phyloP scores from a whole-genome alignment of 2,888 invertebrate genomes.

The Lithophane leautieri region DNA sequence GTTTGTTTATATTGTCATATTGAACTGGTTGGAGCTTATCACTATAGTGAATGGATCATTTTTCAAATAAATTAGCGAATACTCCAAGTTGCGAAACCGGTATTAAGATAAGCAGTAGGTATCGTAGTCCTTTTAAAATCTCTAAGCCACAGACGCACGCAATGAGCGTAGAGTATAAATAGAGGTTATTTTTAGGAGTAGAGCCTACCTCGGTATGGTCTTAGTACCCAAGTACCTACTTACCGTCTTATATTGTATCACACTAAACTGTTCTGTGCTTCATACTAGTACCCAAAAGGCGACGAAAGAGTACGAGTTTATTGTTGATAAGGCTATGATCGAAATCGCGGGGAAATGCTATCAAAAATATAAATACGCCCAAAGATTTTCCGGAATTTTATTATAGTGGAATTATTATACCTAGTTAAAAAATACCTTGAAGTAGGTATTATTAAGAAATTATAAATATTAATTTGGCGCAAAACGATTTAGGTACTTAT shows the following conservation, averaged over 20 bases:
- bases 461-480: not conserved
- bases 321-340: not conserved
- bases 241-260: not conserved
- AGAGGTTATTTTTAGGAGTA: conserved; percentile 12
- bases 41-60: not conserved
- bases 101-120: conserved; percentile 27
- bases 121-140: conserved; percentile 29
- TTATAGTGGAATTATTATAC: not conserved
- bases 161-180: not conserved
- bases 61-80: not conserved
- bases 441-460: not conserved
- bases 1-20: not conserved
- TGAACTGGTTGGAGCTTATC: not conserved
- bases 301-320: no score
- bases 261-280: not conserved
- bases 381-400: not conserved
- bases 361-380: not conserved
- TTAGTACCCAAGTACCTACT: not conserved
- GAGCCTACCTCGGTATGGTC: no score
- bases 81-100: conserved; percentile 23
- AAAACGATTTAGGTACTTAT: not conserved
- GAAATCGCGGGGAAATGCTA: not conserved
- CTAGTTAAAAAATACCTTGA: not conserved
- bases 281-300: not conserved
- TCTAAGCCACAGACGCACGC: conserved; percentile 15